Percentiles rank a stretch among this genome's conserved stretches.
Evolutionary conservation across 1,140 invertebrate species (phyloP).

Genomic region (Dryas iulia): DNA sequence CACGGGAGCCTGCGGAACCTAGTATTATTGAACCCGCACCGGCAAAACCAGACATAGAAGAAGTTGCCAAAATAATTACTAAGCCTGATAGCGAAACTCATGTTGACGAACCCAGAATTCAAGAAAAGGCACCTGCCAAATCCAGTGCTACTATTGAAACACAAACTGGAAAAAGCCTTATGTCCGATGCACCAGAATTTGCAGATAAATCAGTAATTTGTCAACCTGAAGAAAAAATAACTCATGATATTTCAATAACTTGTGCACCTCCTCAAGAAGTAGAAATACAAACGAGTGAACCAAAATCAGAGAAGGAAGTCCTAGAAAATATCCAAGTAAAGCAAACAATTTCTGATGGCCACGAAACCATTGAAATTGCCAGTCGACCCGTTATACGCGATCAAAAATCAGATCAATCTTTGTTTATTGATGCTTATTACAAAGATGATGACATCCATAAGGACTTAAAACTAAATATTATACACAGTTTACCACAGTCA

Average conservation of each 20-base stretch:
- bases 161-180: slow-evolving; percentile 81
- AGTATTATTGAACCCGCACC: neutral
- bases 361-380: slow-evolving; percentile 89
- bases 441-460: slow-evolving; percentile 78
- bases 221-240: slow-evolving; percentile 54
- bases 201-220: slow-evolving; percentile 69
- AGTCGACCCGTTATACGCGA: slow-evolving; percentile 81
- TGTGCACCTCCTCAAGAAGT: slow-evolving; percentile 80
- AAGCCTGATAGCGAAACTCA: slow-evolving; percentile 25
- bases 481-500: slow-evolving; percentile 85
- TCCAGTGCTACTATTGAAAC: slow-evolving; percentile 73
- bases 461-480: slow-evolving; percentile 84
- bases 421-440: slow-evolving; percentile 88
- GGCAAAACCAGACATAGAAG: slow-evolving; percentile 11
- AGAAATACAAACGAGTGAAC: slow-evolving; percentile 83
- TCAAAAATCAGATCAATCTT: slow-evolving; percentile 76
- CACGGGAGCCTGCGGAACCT: slow-evolving; percentile 40
- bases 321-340: slow-evolving; percentile 87
- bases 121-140: slow-evolving; percentile 23
- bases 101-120: slow-evolving; percentile 34
- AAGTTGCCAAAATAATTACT: slow-evolving; percentile 10
- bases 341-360: slow-evolving; percentile 84
- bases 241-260: slow-evolving; percentile 73
- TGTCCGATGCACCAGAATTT: slow-evolving; percentile 56
- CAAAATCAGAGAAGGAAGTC: slow-evolving; percentile 54